A percentile compares a stretch with the other conserved stretches of the same genome.
These are phyloP conservation scores for Parazoanthus atlanticus DNA, from an alignment of 92 coral and sea anemone species.

Conservation along the genomic window DNA sequence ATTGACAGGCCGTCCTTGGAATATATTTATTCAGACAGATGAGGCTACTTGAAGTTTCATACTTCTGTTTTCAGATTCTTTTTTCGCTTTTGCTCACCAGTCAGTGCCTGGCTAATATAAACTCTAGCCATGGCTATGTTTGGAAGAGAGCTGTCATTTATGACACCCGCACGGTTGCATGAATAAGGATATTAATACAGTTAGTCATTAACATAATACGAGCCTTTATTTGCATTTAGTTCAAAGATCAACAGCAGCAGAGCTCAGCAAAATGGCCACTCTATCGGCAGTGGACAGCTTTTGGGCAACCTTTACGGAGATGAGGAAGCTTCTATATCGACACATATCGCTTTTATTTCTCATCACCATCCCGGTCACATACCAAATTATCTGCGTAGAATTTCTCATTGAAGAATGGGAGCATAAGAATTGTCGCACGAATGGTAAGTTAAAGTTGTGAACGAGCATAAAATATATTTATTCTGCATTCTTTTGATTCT, in stretches of 20 bases:
- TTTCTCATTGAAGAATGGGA: conserved; percentile 67
- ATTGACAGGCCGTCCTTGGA: too few relatives aligned
- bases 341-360: conserved; percentile 62
- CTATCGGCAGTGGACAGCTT: conserved; percentile 65
- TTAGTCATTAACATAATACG: conserved; percentile 37
- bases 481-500: neutral
- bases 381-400: conserved; percentile 71
- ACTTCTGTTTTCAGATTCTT: neutral
- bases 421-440: conserved; percentile 43
- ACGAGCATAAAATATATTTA: too few relatives aligned
- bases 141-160: neutral
- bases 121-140: neutral
- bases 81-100: neutral
- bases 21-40: too few relatives aligned
- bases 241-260: neutral
- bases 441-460: conserved; percentile 64
- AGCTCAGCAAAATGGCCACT: conserved; percentile 48
- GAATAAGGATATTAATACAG: neutral
- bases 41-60: too few relatives aligned
- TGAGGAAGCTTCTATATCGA: conserved; percentile 56
- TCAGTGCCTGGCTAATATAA: neutral
- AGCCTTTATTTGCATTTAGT: conserved; percentile 28
- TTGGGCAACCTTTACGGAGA: conserved; percentile 69
- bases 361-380: conserved; percentile 65
- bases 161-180: neutral